Base-by-base conservation (phyloP, 2,113 vertebrate genomes). In the Xiphophorus maculatus region DNA sequence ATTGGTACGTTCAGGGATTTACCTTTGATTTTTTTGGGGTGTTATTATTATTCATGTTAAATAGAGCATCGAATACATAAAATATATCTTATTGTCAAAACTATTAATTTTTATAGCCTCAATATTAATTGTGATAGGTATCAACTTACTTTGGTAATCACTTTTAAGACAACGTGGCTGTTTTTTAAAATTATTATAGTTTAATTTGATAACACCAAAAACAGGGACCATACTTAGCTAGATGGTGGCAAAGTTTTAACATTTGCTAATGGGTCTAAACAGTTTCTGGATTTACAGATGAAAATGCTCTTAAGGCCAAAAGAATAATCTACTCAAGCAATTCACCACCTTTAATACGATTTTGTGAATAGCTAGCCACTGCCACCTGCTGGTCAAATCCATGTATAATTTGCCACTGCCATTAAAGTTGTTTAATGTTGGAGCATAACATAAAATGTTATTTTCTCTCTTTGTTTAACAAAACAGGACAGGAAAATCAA, bases 361-460 rank as follows among this genome's bases (percentile, higher is more conserved):
- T 78, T 79, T 84, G 61, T 40, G 15, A 30, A 79, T 70, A 82
- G 63, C 67, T n/a, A 79, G 25, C 73, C 32, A 81, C 80, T 82
- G 88, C 89, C 93, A 85, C 84, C 91, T 86, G 86, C 84, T 93
- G 91, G 85, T 66, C 32, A 84, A 73, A 48, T 2, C 35, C 5
- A 19, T 61, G 54, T 13, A 92, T 61, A 86, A 87, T 78, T 29
- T 68, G 12, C 32, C 28, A 19, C 25, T 19, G 44, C 60, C 1
- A 12, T 4, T 73, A 33, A 48, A 15, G 62, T 0, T 1, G 40
- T 28, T 73, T 71, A 70, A 48, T 25, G 44, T 19, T 15, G 40
- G 81, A 61, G 44, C 13, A 63, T 32, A 51, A 17, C 22, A 75
- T 29, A 30, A 66, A 22, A 7, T 7, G 48, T 22, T 54, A 7